Evolutionary conservation across 2,888 invertebrate species (phyloP).

Genomic region (Cartodere bifasciata): DNA sequence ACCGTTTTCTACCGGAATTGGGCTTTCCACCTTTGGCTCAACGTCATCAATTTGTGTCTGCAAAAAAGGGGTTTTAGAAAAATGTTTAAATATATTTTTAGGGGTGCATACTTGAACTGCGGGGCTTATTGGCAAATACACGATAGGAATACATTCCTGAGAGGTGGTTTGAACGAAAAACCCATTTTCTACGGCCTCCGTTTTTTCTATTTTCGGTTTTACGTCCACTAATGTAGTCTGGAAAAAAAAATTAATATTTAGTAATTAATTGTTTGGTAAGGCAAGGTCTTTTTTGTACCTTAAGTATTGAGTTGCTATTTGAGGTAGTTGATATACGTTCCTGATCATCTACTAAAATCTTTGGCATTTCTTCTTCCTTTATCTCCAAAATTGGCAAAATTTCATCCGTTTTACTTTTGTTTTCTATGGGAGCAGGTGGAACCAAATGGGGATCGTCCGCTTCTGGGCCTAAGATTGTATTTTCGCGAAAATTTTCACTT

Average conservation of each 20-base stretch:
- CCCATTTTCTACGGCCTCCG: slow-evolving; percentile 5
- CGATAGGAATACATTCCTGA: slow-evolving; percentile 24
- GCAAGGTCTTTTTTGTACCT: slow-evolving; percentile 15
- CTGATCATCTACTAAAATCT: background rate
- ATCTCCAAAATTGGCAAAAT: slow-evolving; percentile 1
- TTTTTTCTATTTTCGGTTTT: slow-evolving; percentile 5
- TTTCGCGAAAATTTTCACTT: slow-evolving; percentile 5
- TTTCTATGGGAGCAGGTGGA: slow-evolving; percentile 9
- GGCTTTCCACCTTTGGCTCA: too few species aligned
- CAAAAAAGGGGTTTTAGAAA: too few species aligned
- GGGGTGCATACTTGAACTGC: too few species aligned
- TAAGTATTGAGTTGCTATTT: slow-evolving; percentile 9
- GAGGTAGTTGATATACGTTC: background rate
- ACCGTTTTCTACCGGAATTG: too few species aligned
- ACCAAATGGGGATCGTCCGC: too few species aligned
- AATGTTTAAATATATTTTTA: too few species aligned
- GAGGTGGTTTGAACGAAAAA: slow-evolving; percentile 14
- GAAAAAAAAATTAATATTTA: slow-evolving; percentile 10
- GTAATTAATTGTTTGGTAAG: slow-evolving; percentile 9
- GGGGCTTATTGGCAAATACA: slow-evolving; percentile 29
- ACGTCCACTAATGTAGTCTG: slow-evolving; percentile 13
- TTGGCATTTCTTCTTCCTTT: background rate
- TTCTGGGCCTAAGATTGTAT: slow-evolving; percentile 7
- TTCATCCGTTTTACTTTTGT: slow-evolving; percentile 1
- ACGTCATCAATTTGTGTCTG: too few species aligned